These are phyloP conservation scores for Zaprionus inermis DNA, from an alignment of 1,140 invertebrate species.

Conservation along the genomic window DNA sequence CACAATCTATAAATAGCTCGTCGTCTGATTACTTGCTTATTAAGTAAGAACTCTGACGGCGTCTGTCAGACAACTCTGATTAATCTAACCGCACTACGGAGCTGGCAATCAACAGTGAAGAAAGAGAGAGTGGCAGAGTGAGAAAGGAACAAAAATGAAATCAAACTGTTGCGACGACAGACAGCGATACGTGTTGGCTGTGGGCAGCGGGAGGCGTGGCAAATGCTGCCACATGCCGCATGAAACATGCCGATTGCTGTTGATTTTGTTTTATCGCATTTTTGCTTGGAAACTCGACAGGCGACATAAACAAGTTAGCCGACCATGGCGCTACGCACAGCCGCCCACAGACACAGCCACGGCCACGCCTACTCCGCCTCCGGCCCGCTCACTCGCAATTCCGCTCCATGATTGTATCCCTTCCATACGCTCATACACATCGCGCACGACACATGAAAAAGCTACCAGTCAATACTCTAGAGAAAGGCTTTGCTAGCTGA, in stretches of 20 bases:
- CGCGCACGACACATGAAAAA: background rate
- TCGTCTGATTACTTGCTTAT: constrained; percentile 41
- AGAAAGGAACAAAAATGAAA: background rate
- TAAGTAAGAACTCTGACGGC: constrained; percentile 23
- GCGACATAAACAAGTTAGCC: constrained; percentile 36
- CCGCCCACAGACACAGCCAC: no score
- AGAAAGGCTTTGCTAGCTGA: background rate
- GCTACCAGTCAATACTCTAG: constrained; percentile 3
- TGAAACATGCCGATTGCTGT: constrained; percentile 16
- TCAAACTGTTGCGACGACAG: constrained; percentile 23
- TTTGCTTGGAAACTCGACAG: constrained; percentile 23
- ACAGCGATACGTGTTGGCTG: background rate
- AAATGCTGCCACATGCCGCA: constrained; percentile 2
- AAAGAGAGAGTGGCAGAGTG: background rate
- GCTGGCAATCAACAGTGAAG: constrained; percentile 25
- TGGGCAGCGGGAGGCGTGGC: background rate
- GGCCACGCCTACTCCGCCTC: background rate
- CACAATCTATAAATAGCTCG: constrained; percentile 31
- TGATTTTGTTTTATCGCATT: constrained; percentile 33
- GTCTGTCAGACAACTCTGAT: constrained; percentile 37
- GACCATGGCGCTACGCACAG: background rate
- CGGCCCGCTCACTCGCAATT: background rate
- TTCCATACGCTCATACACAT: background rate
- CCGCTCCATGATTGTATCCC: background rate
- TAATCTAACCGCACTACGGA: constrained; percentile 35